Evolutionary conservation across 2,113 vertebrate genomes (phyloP), one percentile per base, ranked within the genome.

Genomic region (Hirundichthys speculiger): DNA sequence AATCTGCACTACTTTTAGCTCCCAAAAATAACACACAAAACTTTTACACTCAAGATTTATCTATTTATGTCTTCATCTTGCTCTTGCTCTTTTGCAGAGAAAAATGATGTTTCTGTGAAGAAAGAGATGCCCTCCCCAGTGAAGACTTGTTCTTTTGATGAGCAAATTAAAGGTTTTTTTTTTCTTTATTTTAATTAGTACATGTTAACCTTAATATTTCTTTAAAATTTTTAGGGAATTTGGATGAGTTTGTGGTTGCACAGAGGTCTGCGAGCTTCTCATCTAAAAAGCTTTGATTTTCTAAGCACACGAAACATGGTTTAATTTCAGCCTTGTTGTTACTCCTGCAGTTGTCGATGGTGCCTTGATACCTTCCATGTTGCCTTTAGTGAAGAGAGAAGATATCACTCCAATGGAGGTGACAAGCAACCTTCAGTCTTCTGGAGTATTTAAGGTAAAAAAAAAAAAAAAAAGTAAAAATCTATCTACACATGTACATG

Each of bases 341-440:
- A 9, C 80, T 79, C 43, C 16, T 87, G 38, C 89, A 94, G 94
- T 90, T 83, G 93, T 93, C 79, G 96, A 98, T 84, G 91, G 86
- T 91, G 86, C 93, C 79, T 91, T 96, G 91, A 94, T 96, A 83
- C 92, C 95, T 80, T 93, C 95, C 0, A 90, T 96, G 59, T 92
- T 96, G 84, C 90, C 93, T 58, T 92, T 94, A 87, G 94, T 99
- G 74, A 99, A 99, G 89, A 96, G 91, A 64, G 96, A 99, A 90
- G 96, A 98, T 46, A 91, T 94, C 75, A 95, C 95, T 86, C 96
- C 96, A 22, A 99, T 99, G 98, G 98, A 98, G 88, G 94, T 99
- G 71, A 94, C 94, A 65, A 93, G 93, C 77, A 96, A 96, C 78
- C 92, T 95, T 25, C 88, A 91, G 70, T 86, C 93, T 34, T 90